Evolutionary conservation across 1,140 invertebrate genomes (phyloP).

Genomic region (Penaeus vannamei): DNA sequence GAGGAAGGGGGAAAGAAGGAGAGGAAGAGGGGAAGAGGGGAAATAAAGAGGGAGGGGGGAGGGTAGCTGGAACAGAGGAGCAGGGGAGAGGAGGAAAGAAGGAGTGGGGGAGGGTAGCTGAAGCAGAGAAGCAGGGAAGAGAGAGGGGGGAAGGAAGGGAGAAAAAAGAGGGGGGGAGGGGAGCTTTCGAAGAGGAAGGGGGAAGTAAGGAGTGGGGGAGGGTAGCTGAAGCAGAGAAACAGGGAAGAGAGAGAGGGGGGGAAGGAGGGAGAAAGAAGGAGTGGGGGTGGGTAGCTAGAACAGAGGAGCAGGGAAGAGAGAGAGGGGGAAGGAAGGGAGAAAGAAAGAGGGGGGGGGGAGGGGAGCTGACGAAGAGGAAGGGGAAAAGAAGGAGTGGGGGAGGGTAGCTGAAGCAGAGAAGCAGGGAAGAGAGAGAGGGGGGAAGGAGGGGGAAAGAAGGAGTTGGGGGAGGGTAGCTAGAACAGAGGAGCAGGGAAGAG

Average conservation of each 20-base stretch:
- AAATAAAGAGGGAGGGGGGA: neutral
- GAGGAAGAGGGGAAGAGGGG: neutral
- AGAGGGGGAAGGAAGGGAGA: neutral
- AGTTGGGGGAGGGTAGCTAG: constrained; percentile 25
- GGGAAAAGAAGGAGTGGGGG: neutral
- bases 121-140: neutral
- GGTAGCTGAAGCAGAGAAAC: no score
- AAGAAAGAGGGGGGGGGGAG: neutral
- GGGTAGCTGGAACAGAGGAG: constrained; percentile 21
- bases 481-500: constrained; percentile 8
- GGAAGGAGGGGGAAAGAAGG: constrained; percentile 13
- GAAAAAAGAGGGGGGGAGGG: neutral
- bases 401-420: no score
- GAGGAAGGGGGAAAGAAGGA: constrained; percentile 25
- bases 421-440: neutral
- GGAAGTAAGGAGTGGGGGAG: no score
- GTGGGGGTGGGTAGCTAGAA: constrained; percentile 25
- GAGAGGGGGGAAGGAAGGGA: neutral
- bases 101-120: neutral
- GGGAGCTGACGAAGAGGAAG: neutral
- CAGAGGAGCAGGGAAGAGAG: neutral
- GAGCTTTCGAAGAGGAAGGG: no score
- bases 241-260: neutral
- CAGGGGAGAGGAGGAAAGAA: neutral
- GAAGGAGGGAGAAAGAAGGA: constrained; percentile 22